Conservation (phyloP, 2,888 invertebrate species). For the Sabatieria punctata region DNA sequence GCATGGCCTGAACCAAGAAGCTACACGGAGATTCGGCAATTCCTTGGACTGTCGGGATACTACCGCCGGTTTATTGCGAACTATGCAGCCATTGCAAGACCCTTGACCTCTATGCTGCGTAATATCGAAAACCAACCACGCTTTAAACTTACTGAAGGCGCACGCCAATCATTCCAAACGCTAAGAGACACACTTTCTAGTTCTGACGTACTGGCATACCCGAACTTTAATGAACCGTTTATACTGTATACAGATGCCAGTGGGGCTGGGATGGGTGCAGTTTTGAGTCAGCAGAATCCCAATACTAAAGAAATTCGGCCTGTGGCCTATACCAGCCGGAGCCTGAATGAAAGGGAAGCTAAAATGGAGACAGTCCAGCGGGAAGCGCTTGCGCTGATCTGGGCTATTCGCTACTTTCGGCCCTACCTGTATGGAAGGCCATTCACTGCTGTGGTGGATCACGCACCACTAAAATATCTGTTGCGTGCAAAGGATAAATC, state of each 20-base stretch:
- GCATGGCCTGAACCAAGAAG: constrained; percentile 11
- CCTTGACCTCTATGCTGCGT: constrained; percentile 6
- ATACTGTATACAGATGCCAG: constrained; percentile 21
- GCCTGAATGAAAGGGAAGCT: constrained; percentile 22
- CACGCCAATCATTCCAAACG: constrained; percentile 2
- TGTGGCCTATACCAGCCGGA: constrained; percentile 17
- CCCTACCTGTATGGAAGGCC: constrained; percentile 32
- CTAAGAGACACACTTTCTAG: background rate
- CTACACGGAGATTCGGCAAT: constrained; percentile 9
- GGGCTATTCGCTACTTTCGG: constrained; percentile 31
- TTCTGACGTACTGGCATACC: constrained; percentile 13
- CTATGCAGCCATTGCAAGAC: constrained; percentile 4
- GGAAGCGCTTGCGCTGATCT: constrained; percentile 31
- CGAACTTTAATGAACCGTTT: constrained; percentile 15
- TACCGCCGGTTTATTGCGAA: constrained; percentile 11
- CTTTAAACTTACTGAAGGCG: constrained; percentile 5
- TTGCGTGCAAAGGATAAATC: constrained; percentile 31
- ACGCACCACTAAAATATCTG: constrained; percentile 38
- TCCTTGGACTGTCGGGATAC: constrained; percentile 12
- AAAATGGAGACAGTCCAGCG: constrained; percentile 35
- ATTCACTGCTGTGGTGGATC: constrained; percentile 34
- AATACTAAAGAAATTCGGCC: constrained; percentile 15
- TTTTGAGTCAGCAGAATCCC: constrained; percentile 18
- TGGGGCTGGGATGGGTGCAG: constrained; percentile 17
- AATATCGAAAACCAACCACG: constrained; percentile 1